Base-by-base conservation (phyloP, 2,113 vertebrate genomes). In the Typhlomys cinereus region DNA sequence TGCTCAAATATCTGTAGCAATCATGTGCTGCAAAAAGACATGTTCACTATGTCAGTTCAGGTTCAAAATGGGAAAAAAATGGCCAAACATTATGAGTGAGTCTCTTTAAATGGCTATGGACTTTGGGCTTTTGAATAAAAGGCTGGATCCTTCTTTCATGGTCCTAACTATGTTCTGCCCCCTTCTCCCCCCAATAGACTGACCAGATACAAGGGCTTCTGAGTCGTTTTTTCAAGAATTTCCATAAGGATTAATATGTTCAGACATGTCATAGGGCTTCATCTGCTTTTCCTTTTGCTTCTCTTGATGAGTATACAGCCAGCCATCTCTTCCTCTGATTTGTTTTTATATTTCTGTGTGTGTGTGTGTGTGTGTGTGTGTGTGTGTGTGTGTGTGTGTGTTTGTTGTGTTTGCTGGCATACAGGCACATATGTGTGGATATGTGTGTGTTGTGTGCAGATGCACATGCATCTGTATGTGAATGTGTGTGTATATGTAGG, bases 1-100 rank as follows among this genome's bases (percentile, higher is more conserved):
- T 89, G 41, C 67, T 78, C 4, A 74, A 69, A 89, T 18, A 52
- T 36, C 67, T 87, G 81, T 74, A 71, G 39, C 8, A 41, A 81
- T 57, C 20, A 25, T 48, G 7, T 66, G 64, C 59, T 62, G 36
- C 34, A 86, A 48, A 92, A 89, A 88, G 75, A 27, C 2, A 31
- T 36, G 34, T 21, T 88, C 41, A 70, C 4, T 36, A 20, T 84
- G 64, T 64, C 62, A 21, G 27, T 85, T 64, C 41, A 73, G 34
- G 57, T 69, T 59, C 10, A 69, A 14, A 31, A 59, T 44, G n/a
- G 44, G 59, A 73, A 85, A 73, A 85, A 64, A 70, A 80, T 88
- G 39, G 89, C 75, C 50, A 73, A 14, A 12, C 20, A n/a, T 61
- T 71, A 39, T 52, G 17, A 11, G 54, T 74, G 17, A 79, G 34